These are phyloP conservation scores for Galerucella pusilla DNA, from an alignment of 2,888 invertebrate genomes.

Conservation along the genomic window DNA sequence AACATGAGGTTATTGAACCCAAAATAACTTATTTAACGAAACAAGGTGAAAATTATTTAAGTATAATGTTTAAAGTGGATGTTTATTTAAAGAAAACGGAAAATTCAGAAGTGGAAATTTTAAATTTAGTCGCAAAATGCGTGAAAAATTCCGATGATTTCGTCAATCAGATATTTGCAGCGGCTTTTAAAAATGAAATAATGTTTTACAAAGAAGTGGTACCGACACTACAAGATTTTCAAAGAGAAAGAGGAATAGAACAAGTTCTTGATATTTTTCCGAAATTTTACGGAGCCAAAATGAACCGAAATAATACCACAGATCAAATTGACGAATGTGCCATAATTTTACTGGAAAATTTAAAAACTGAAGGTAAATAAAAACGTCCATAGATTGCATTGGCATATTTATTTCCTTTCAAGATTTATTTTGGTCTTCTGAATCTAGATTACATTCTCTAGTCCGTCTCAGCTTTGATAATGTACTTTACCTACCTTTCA, in stretches of 20 bases:
- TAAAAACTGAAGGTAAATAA: constrained; percentile 53
- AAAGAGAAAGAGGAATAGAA: constrained; percentile 61
- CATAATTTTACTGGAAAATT: constrained; percentile 66
- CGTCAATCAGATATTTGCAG: constrained; percentile 23
- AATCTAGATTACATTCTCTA: no score
- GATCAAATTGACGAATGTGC: constrained; percentile 66
- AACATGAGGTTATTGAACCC: constrained; percentile 1
- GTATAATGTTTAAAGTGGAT: constrained; percentile 27
- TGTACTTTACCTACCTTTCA: no score
- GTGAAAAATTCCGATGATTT: constrained; percentile 46
- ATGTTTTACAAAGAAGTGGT: constrained; percentile 65
- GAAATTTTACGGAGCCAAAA: constrained; percentile 49
- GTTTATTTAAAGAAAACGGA: background rate
- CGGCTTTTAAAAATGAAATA: constrained; percentile 65
- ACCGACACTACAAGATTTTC: constrained; percentile 63
- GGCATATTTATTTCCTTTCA: no score
- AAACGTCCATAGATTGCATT: background rate
- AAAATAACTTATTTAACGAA: constrained; percentile 13
- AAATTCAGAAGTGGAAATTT: background rate
- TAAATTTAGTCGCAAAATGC: constrained; percentile 25
- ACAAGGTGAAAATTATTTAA: constrained; percentile 26
- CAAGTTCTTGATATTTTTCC: constrained; percentile 61
- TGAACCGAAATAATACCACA: constrained; percentile 40
- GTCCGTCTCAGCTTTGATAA: no score
- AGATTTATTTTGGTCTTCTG: no score